A percentile compares a stretch with the other conserved stretches of the same genome.
These are phyloP conservation scores for Parasteatoda tepidariorum DNA, from an alignment of 1,140 invertebrate species.

Conservation along the genomic window DNA sequence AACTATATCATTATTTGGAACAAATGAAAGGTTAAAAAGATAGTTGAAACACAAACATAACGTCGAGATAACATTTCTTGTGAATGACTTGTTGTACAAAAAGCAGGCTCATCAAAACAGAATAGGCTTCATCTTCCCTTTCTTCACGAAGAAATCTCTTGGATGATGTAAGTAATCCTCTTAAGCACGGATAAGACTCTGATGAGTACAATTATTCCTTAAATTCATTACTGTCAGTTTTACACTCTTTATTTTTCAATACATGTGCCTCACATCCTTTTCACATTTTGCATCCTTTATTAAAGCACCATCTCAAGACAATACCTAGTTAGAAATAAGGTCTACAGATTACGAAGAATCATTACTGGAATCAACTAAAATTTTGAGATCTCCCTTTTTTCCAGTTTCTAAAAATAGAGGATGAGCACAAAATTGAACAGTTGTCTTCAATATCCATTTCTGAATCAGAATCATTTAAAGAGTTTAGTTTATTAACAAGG, in stretches of 20 bases:
- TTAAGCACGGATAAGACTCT: not conserved
- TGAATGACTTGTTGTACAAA: constrained; percentile 85
- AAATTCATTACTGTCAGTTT: not conserved
- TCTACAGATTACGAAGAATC: not conserved
- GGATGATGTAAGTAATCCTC: constrained; percentile 36
- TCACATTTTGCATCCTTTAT: not conserved
- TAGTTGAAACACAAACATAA: constrained; percentile 92
- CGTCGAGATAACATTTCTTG: constrained; percentile 87
- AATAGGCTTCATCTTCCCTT: constrained; percentile 93
- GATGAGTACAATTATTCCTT: not conserved
- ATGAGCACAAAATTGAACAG: not conserved
- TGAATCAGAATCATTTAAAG: not conserved
- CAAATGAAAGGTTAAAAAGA: constrained; percentile 94
- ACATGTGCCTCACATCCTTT: not conserved
- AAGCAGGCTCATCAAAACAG: constrained; percentile 87
- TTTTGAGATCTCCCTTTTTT: not conserved
- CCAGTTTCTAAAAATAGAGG: not conserved
- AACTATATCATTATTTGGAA: constrained; percentile 94
- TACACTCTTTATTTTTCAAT: not conserved
- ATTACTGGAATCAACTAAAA: not conserved
- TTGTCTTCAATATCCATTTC: not conserved
- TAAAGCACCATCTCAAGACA: not conserved
- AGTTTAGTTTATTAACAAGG: constrained; percentile 6
- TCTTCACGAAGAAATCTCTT: constrained; percentile 78
- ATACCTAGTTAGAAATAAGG: not conserved